phyloP scores from a whole-genome alignment of 2,888 invertebrate genomes.

The Elegia similella region DNA sequence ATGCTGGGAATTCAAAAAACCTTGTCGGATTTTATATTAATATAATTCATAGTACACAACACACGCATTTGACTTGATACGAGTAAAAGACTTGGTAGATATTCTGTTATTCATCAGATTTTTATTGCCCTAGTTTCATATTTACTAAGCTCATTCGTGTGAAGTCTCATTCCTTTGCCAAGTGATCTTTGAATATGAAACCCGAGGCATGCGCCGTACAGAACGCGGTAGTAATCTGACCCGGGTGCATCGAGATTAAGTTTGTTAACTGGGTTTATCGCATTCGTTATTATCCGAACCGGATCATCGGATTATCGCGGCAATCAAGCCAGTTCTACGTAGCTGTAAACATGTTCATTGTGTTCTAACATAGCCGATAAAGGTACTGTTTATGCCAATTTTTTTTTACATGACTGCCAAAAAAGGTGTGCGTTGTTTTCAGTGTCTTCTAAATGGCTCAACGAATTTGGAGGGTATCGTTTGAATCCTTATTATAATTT shows the following conservation, averaged over 20 bases:
- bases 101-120: too few relatives aligned
- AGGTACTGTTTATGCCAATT: neutral
- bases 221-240: neutral
- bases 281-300: conserved; percentile 7
- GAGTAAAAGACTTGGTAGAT: too few relatives aligned
- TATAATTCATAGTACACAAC: too few relatives aligned
- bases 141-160: too few relatives aligned
- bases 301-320: conserved; percentile 5
- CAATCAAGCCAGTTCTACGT: neutral
- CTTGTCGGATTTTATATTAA: too few relatives aligned
- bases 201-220: neutral
- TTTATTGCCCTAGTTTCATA: too few relatives aligned
- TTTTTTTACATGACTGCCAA: neutral
- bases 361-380: neutral
- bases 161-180: too few relatives aligned
- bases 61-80: too few relatives aligned
- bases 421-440: neutral
- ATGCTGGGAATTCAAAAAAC: too few relatives aligned
- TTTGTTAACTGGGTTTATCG: conserved; percentile 29
- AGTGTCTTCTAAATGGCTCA: too few relatives aligned
- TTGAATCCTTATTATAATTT: too few relatives aligned
- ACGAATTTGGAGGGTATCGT: too few relatives aligned
- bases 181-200: neutral
- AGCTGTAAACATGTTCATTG: neutral
- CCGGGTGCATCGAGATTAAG: conserved; percentile 30